Conservation (phyloP, 2,113 vertebrate genomes). For the Apteryx mantelli region DNA sequence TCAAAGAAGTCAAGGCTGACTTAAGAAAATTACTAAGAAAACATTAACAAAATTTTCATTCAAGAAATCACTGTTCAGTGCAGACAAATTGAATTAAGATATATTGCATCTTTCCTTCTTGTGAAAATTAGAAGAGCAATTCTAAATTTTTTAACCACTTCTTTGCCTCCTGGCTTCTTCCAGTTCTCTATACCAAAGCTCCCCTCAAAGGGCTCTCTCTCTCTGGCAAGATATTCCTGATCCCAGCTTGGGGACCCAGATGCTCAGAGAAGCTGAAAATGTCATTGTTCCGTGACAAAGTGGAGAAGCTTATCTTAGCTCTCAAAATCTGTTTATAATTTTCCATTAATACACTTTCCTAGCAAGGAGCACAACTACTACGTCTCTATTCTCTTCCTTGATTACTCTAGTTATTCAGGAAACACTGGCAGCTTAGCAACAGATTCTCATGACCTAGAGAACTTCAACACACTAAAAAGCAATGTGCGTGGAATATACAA, state of each 20-base stretch:
- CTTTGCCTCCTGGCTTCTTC: background rate
- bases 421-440: constrained; percentile 56
- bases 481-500: background rate
- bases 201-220: background rate
- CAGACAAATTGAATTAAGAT: background rate
- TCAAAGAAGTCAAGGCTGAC: background rate
- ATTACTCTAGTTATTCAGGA: background rate
- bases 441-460: constrained; percentile 50
- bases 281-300: background rate
- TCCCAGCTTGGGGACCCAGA: background rate
- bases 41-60: fast-evolving
- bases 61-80: background rate
- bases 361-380: background rate
- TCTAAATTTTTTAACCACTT: background rate
- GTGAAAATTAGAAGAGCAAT: background rate
- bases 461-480: background rate
- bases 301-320: background rate
- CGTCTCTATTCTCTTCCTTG: constrained; percentile 19
- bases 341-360: background rate
- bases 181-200: background rate
- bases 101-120: fast-evolving
- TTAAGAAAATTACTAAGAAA: background rate
- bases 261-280: background rate
- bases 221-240: background rate
- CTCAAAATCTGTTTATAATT: background rate